These are phyloP conservation scores for Perizoma flavofasciatum DNA, from an alignment of 2,888 invertebrate genomes.

Conservation along the genomic window DNA sequence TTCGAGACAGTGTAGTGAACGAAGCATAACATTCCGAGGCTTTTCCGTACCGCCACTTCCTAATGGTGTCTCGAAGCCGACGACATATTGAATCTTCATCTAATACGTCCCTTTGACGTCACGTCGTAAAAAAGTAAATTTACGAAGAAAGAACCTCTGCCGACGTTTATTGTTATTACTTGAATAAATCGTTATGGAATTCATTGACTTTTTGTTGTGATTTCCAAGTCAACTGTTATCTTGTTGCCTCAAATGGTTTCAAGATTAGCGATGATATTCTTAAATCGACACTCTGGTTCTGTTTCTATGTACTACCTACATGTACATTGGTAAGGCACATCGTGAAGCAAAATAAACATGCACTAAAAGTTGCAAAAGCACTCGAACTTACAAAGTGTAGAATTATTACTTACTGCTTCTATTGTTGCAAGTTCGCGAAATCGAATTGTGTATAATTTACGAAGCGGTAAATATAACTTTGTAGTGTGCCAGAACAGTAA, in stretches of 20 bases:
- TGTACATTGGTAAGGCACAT: constrained; percentile 10
- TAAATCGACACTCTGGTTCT: too few relatives aligned
- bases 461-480: constrained; percentile 58
- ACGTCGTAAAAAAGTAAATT: constrained; percentile 60
- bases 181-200: constrained; percentile 24
- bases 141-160: constrained; percentile 33
- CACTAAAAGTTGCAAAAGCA: constrained; percentile 37
- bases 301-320: not conserved
- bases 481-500: constrained; percentile 66
- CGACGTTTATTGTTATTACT: constrained; percentile 27
- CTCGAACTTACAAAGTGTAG: constrained; percentile 40
- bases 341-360: constrained; percentile 34
- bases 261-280: too few relatives aligned
- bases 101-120: constrained; percentile 64
- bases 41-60: constrained; percentile 75
- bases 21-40: constrained; percentile 69
- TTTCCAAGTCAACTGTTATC: not conserved
- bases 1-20: constrained; percentile 43
- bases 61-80: constrained; percentile 72
- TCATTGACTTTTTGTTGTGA: constrained; percentile 8
- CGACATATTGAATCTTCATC: constrained; percentile 79
- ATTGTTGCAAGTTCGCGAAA: constrained; percentile 44
- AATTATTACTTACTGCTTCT: constrained; percentile 33
- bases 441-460: constrained; percentile 52
- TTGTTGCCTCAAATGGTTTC: too few relatives aligned